Conservation (phyloP, 2,113 vertebrate species). For the Bambusicola thoracicus region DNA sequence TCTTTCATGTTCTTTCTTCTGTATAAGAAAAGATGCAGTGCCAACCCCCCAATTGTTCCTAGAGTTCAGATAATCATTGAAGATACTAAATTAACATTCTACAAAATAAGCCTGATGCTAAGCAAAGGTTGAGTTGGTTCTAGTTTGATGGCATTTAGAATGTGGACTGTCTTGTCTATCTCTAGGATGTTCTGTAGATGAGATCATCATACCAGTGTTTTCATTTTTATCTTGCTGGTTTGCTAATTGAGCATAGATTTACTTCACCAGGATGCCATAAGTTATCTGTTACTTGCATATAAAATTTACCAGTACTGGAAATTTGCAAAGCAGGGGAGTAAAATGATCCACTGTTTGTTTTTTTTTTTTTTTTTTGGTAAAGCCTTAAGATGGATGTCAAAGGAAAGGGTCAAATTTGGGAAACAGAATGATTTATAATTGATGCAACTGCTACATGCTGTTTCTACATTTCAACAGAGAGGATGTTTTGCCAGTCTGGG, state of each 20-base stretch:
- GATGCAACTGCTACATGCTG: rapidly evolving
- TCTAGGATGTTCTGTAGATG: neutral
- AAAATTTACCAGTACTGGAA: neutral
- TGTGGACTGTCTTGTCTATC: neutral
- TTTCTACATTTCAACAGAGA: neutral
- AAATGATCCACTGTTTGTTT: neutral
- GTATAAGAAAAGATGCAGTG: neutral
- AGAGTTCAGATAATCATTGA: neutral
- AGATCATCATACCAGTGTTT: neutral
- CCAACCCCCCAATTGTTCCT: neutral
- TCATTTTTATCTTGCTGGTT: neutral
- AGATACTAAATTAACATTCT: neutral
- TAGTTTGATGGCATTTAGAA: neutral
- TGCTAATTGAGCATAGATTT: neutral
- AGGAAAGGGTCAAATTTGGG: neutral
- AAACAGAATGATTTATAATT: neutral
- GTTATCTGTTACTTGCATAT: neutral
- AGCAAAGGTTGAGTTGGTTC: neutral
- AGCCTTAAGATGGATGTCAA: neutral
- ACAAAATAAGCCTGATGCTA: neutral
- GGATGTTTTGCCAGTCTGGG: neutral
- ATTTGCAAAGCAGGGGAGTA: neutral
- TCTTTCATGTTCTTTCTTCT: neutral
- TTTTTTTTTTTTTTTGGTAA: neutral
- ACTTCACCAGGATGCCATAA: neutral